Base-by-base conservation (phyloP, 2,888 invertebrate genomes). In the Cephus rjabovi region DNA sequence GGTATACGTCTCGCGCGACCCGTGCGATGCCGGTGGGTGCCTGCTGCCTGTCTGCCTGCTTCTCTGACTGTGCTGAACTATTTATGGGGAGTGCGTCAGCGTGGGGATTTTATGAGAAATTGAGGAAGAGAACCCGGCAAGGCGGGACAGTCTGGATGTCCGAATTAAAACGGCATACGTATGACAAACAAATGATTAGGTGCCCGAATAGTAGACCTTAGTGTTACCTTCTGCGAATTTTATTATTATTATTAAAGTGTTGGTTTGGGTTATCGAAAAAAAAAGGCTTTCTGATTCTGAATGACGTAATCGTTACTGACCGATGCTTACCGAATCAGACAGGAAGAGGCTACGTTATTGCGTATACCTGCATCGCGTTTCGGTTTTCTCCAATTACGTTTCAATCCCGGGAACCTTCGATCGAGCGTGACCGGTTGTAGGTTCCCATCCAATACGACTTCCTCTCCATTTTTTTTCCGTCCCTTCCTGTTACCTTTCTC, bases 1-100 rank as follows among this genome's bases (percentile, higher is more conserved):
- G 77, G 75, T 74, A 37, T 71, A 75, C 77, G 34, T 74, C 37
- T 34, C 34, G 23, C 34, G 30, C 34, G 23, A 34, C 34, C 30
- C 37, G n/a, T 12, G 34, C 34, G 11, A 30, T 74, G 6, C 9
- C 6, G 40, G 40, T 23, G 23, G 40, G 23, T 56, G 15, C 40
- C 40, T 56, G 40, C 56, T 23, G 23, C 23, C 23, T 56, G 56
- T 23, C 56, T 56, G 56, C 2, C 37, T 31, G 11, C 33, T 12
- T 40, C 34, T 11, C 30, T 12, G 23, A 9, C 40, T 30, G 37
- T n/a, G 12, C 34, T 33, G 31, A 23, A 9, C 56, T 56, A 56
- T 56, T 56, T 56, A 56, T 56, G 23, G 23, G 40, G 0, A 56
- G 23, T 56, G 56, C 34, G 34, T 35, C 40, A 11, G 37, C 56